phyloP scores from a whole-genome alignment of 2,797 vertebrate species.

The Ara ararauna region DNA sequence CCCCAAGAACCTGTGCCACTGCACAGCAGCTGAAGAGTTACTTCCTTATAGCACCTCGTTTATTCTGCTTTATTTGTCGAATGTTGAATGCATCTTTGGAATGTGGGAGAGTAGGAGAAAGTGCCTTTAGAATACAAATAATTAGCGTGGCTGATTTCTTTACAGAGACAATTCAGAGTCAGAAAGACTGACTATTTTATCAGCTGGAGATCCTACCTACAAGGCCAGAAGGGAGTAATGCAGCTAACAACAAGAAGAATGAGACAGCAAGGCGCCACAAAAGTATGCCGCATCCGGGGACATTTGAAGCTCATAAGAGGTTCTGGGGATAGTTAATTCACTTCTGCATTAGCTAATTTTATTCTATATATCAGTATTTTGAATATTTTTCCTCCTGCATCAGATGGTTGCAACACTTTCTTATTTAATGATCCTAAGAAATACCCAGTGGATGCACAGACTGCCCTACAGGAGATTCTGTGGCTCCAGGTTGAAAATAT shows the following conservation, averaged over 20 bases:
- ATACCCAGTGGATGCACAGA: not conserved
- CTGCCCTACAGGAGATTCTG: not conserved
- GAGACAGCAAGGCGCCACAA: not conserved
- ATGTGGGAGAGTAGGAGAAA: not conserved
- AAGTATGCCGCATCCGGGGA: not conserved
- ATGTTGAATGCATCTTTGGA: not conserved
- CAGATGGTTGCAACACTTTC: not conserved
- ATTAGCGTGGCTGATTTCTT: not conserved
- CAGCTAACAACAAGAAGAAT: not conserved
- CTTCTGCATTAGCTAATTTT: not conserved
- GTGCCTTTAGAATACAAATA: not conserved
- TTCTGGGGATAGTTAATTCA: not conserved
- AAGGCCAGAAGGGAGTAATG: not conserved
- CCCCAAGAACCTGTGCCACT: not conserved
- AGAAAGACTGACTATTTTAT: not conserved
- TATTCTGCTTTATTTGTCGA: not conserved
- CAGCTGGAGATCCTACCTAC: not conserved
- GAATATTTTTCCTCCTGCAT: not conserved
- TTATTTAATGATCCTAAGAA: not conserved
- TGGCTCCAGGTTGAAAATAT: not conserved
- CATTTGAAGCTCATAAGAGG: not conserved
- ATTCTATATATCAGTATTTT: not conserved
- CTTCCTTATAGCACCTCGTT: not conserved
- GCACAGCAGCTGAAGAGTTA: not conserved
- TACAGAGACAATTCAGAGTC: not conserved